These are phyloP conservation scores for Vanessa cardui DNA, from an alignment of 2,888 invertebrate species.

Conservation along the genomic window DNA sequence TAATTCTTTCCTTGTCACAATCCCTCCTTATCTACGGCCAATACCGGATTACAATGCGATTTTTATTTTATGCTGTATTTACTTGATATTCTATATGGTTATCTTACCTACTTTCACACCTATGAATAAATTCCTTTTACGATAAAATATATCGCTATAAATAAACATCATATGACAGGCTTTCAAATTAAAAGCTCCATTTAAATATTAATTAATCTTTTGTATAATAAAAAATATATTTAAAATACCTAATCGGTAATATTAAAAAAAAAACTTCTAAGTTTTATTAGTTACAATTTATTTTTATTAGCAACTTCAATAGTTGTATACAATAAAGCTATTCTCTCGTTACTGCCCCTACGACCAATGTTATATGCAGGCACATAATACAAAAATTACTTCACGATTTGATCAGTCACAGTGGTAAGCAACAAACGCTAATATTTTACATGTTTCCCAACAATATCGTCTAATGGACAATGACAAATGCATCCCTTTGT, in stretches of 20 bases:
- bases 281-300: not conserved
- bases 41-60: slow-evolving; percentile 83
- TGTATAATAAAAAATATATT: too few relatives aligned
- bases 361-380: not conserved
- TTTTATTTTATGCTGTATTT: slow-evolving; percentile 80
- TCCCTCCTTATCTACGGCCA: slow-evolving; percentile 82
- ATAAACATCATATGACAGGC: not conserved
- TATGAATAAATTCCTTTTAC: slow-evolving; percentile 29
- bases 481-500: slow-evolving; percentile 80
- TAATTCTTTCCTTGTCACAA: slow-evolving; percentile 84
- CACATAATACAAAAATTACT: slow-evolving; percentile 13
- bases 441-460: slow-evolving; percentile 68
- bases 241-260: too few relatives aligned
- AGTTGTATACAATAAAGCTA: not conserved
- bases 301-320: not conserved
- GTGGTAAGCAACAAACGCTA: slow-evolving; percentile 45
- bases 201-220: too few relatives aligned
- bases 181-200: not conserved
- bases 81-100: slow-evolving; percentile 49
- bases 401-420: slow-evolving; percentile 43
- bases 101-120: slow-evolving; percentile 36
- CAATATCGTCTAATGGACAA: slow-evolving; percentile 79
- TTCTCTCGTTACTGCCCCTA: too few relatives aligned
- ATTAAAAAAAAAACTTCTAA: too few relatives aligned
- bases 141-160: slow-evolving; percentile 12